phyloP scores from a whole-genome alignment of 2,888 invertebrate genomes.

The Syritta pipiens region DNA sequence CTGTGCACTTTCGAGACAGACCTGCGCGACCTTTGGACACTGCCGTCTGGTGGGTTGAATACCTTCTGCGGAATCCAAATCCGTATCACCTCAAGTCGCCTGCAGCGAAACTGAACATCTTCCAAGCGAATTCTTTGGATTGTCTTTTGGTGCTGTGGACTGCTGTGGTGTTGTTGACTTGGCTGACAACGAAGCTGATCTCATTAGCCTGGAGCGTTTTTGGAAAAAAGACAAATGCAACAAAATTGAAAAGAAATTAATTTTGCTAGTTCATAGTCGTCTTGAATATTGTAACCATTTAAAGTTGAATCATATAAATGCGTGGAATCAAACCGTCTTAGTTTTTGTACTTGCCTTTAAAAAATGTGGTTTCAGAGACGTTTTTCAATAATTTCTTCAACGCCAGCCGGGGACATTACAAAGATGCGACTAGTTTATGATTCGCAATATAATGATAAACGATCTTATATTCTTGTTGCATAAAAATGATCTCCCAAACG shows the following conservation, averaged over 20 bases:
- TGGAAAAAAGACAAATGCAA: neutral
- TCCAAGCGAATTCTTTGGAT: slow-evolving; percentile 79
- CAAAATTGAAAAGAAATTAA: neutral
- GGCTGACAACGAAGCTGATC: slow-evolving; percentile 5
- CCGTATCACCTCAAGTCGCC: slow-evolving; percentile 80
- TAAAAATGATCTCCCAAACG: too few species aligned
- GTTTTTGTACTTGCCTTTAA: too few species aligned
- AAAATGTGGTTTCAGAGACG: too few species aligned
- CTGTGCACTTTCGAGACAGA: slow-evolving; percentile 80
- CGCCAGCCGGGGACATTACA: too few species aligned
- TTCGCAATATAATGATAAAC: too few species aligned
- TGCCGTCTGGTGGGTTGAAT: slow-evolving; percentile 83
- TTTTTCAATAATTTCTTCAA: too few species aligned
- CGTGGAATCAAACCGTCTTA: too few species aligned
- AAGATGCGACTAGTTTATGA: too few species aligned
- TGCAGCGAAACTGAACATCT: slow-evolving; percentile 78
- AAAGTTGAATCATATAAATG: too few species aligned
- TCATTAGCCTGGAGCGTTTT: neutral
- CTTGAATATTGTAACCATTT: too few species aligned
- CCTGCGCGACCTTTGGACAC: slow-evolving; percentile 81
- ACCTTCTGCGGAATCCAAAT: slow-evolving; percentile 81
- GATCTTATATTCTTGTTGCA: too few species aligned
- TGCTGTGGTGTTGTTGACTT: neutral
- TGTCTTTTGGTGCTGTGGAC: slow-evolving; percentile 32
- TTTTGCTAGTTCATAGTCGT: too few species aligned